phyloP scores from a whole-genome alignment of 1,140 invertebrate species.

The Ganaspis sp. region DNA sequence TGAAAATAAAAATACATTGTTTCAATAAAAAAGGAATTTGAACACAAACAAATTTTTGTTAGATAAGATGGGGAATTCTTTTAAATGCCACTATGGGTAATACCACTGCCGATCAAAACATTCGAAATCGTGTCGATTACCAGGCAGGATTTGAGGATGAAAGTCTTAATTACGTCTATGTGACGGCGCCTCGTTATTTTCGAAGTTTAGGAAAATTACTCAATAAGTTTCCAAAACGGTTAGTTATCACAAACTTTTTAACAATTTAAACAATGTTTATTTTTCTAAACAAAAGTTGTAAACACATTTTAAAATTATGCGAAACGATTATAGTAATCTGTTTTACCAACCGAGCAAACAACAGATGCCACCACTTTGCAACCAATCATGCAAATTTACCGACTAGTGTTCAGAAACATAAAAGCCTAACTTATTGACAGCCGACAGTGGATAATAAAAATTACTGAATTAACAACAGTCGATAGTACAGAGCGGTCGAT shows the following conservation, averaged over 20 bases:
- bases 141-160: slow-evolving; percentile 51
- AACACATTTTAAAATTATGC: no score
- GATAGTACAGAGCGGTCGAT: no score
- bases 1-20: not conserved
- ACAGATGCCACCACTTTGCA: no score
- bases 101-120: slow-evolving; percentile 55
- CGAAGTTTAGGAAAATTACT: slow-evolving; percentile 66
- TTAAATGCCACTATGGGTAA: slow-evolving; percentile 62
- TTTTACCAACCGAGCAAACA: no score
- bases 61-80: slow-evolving; percentile 71
- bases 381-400: no score
- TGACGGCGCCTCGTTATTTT: slow-evolving; percentile 68
- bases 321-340: no score
- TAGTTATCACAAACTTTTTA: slow-evolving; percentile 33
- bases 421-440: no score
- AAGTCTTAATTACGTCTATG: slow-evolving; percentile 66
- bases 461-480: no score
- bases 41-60: slow-evolving; percentile 45
- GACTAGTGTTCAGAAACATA: no score
- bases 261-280: no score
- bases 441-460: no score
- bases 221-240: slow-evolving; percentile 68
- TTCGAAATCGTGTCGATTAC: slow-evolving; percentile 47
- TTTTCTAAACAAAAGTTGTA: no score
- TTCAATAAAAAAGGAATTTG: not conserved